phyloP scores from a whole-genome alignment of 2,797 vertebrate species.

The Avahi laniger region DNA sequence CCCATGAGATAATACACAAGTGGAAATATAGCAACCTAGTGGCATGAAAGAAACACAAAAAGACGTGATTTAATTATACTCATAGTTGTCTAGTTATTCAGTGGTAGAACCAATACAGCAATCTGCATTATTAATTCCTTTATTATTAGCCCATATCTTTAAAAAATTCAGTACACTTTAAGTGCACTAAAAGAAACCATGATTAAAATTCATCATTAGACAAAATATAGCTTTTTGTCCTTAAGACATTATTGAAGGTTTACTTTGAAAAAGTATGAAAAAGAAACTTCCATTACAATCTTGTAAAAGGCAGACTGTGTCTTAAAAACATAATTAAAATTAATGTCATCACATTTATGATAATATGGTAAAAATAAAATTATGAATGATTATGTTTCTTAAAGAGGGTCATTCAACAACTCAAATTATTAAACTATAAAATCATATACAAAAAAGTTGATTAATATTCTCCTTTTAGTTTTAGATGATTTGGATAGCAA shows the following conservation, averaged over 20 bases:
- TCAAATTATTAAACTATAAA: conserved; percentile 45
- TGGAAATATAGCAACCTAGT: conserved; percentile 2
- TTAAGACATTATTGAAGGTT: conserved; percentile 10
- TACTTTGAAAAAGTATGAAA: not conserved
- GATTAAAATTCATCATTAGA: not conserved
- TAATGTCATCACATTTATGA: not conserved
- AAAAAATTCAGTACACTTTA: not conserved
- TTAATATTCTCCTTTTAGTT: conserved; percentile 77
- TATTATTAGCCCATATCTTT: not conserved
- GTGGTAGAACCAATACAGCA: not conserved
- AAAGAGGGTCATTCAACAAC: not conserved
- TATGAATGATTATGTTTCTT: not conserved
- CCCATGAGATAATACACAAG: not conserved
- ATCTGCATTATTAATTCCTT: not conserved
- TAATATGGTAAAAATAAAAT: conserved; percentile 22
- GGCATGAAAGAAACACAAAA: not conserved
- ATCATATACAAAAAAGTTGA: conserved; percentile 37
- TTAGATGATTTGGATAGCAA: conserved; percentile 86
- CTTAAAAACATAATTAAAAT: conserved; percentile 44
- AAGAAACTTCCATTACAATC: not conserved
- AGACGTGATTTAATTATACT: not conserved
- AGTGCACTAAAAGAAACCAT: not conserved
- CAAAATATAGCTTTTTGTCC: not conserved
- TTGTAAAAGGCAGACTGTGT: not conserved
- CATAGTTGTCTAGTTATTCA: not conserved